phyloP scores from a whole-genome alignment of 2,113 vertebrate species.

The Neotoma lepida region DNA sequence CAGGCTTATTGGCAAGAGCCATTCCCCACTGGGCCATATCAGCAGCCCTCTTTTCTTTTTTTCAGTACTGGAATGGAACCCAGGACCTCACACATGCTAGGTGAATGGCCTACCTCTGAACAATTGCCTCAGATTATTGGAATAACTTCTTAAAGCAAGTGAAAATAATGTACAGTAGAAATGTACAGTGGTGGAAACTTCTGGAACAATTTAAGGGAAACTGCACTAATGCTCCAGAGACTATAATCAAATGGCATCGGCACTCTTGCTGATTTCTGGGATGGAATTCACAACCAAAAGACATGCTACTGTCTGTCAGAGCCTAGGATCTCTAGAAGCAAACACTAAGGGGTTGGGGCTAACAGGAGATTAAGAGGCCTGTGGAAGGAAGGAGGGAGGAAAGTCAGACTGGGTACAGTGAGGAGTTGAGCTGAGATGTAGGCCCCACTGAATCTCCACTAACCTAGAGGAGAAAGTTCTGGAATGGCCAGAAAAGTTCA shows the following conservation, averaged over 20 bases:
- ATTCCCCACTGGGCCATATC: too few relatives aligned
- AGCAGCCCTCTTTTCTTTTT: too few relatives aligned
- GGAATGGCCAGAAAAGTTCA: neutral
- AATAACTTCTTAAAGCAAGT: conserved; percentile 49
- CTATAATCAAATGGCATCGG: conserved; percentile 46
- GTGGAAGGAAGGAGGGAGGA: neutral
- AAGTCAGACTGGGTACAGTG: neutral
- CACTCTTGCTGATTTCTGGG: neutral
- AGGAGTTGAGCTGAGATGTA: neutral
- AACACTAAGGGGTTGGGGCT: neutral
- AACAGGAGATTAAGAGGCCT: neutral
- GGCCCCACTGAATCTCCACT: neutral
- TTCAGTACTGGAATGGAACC: neutral
- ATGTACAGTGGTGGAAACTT: conserved; percentile 47
- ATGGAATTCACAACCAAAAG: conserved; percentile 24
- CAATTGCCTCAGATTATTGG: neutral
- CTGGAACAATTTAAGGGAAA: conserved; percentile 54
- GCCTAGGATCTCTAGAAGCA: neutral
- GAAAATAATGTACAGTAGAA: conserved; percentile 37
- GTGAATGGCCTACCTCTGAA: neutral
- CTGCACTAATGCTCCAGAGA: conserved; percentile 21
- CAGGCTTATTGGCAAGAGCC: neutral
- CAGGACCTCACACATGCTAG: neutral
- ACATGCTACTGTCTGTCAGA: neutral
- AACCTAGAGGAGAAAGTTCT: neutral